A percentile compares a stretch with the other conserved stretches of the same genome.
Conservation (phyloP, 1,140 invertebrate species). For the Ostrea edulis region DNA sequence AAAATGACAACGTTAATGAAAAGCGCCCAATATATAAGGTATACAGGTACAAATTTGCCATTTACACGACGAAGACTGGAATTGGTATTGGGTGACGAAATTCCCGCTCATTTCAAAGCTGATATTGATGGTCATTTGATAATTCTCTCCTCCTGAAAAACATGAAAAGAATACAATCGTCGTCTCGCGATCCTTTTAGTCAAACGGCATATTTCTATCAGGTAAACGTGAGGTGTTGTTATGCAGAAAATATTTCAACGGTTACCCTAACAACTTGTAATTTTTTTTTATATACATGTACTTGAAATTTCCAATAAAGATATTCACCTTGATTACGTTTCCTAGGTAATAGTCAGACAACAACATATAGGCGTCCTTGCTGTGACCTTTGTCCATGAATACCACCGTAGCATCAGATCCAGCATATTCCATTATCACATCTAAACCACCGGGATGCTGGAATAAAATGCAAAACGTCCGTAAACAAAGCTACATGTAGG, state of each 20-base stretch:
- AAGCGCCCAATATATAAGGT: not conserved
- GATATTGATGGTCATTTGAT: not conserved
- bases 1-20: no score
- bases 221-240: no score
- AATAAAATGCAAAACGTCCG: slow-evolving; percentile 28
- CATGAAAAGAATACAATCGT: not conserved
- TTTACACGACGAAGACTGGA: not conserved
- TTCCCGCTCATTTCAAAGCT: not conserved
- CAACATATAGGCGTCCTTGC: slow-evolving; percentile 81
- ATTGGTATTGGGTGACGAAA: not conserved
- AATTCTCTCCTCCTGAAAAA: not conserved
- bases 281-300: no score
- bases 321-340: slow-evolving; percentile 70
- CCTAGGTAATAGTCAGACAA: slow-evolving; percentile 85
- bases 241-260: no score
- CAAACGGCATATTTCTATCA: not conserved
- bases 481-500: no score
- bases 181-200: not conserved
- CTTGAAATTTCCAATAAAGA: not conserved
- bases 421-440: slow-evolving; percentile 91
- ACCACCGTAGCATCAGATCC: slow-evolving; percentile 92
- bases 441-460: slow-evolving; percentile 91
- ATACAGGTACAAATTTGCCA: not conserved
- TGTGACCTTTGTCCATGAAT: slow-evolving; percentile 90
- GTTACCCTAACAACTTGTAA: no score